Conservation (phyloP, 2,888 invertebrate species). For the Holacanthella duospinosa region DNA sequence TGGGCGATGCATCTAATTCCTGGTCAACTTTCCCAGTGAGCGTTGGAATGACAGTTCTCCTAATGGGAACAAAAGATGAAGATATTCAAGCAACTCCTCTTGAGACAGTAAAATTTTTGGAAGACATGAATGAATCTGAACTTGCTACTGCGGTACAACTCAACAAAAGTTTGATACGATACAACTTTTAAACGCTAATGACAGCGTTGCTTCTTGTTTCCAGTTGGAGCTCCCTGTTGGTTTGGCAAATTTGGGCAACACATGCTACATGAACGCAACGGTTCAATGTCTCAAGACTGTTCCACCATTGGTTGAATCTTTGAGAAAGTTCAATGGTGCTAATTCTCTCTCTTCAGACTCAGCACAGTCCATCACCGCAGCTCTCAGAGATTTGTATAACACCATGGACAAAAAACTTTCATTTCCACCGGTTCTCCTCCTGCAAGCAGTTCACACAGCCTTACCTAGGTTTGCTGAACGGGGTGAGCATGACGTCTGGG, state of each 20-base stretch:
- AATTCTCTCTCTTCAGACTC: conserved; percentile 40
- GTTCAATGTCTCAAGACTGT: conserved; percentile 92
- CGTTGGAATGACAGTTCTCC: conserved; percentile 72
- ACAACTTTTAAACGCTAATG: too few relatives aligned
- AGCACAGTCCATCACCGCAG: conserved; percentile 62
- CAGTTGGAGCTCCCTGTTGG: conserved; percentile 81
- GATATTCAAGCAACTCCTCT: conserved; percentile 71
- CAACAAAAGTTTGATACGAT: too few relatives aligned
- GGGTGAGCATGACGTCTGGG: conserved; percentile 69
- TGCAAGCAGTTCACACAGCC: conserved; percentile 70
- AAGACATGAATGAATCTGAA: conserved; percentile 90
- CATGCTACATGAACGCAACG: conserved; percentile 96
- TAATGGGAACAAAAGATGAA: conserved; percentile 95
- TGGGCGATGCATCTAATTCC: conserved; percentile 59
- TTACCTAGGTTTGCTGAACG: conserved; percentile 91
- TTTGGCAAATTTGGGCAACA: conserved; percentile 89
- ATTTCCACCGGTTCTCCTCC: conserved; percentile 62
- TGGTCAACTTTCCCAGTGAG: conserved; percentile 80
- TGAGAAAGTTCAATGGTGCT: conserved; percentile 58
- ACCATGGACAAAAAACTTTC: conserved; percentile 58
- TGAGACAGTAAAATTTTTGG: conserved; percentile 76
- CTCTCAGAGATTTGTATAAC: conserved; percentile 63
- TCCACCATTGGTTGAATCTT: conserved; percentile 73
- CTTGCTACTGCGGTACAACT: conserved; percentile 69
- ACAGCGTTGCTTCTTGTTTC: too few relatives aligned